Evolutionary conservation across 2,113 vertebrate genomes (phyloP), one percentile per base, ranked within the genome.

Genomic region (Pterocles burchelli): DNA sequence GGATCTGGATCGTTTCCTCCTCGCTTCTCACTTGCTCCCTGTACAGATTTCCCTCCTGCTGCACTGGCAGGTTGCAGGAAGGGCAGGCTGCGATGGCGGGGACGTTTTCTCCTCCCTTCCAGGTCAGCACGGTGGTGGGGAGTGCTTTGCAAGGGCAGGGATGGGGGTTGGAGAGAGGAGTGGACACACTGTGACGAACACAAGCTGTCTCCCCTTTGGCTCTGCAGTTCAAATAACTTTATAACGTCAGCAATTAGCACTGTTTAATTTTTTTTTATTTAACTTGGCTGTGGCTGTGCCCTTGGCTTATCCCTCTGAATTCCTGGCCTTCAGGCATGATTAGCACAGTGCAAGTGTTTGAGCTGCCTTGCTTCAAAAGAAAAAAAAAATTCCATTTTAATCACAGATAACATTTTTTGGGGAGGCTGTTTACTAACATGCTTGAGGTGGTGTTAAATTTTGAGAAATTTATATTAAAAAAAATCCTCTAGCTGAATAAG

Each of bases 221-320:
- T 88, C 65, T 72, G 55, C 41, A 66, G 49, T 90, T 88, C 48
- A 58, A 83, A 36, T 88, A 94, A 67, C 88, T 96, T 96, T 59
- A 86, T 93, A 90, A 79, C 0, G 2, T 67, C 75, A 4, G 33
- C 75, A 96, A 88, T 96, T 94, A 96, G 72, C 36, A 46, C 15
- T 13, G 29, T 86, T 95, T 88, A 74, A 66, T 66, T 58, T 79
- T 71, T 67, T 82, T 73, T 13, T 6, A 59, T 89, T 95, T 81
- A 49, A 61, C 25, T 90, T 94, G 93, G 55, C 92, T 95, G 59
- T 86, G 72, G 43, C 76, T 71, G 31, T 92, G 92, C 88, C 92
- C 88, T 95, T 95, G 92, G 91, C 88, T 94, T 95, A 93, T 52
- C 72, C 90, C 45, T 86, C 49, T 89, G 88, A 80, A 92, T 94